Conservation (phyloP, 2,113 vertebrate genomes). For the Vanacampus margaritifer region DNA sequence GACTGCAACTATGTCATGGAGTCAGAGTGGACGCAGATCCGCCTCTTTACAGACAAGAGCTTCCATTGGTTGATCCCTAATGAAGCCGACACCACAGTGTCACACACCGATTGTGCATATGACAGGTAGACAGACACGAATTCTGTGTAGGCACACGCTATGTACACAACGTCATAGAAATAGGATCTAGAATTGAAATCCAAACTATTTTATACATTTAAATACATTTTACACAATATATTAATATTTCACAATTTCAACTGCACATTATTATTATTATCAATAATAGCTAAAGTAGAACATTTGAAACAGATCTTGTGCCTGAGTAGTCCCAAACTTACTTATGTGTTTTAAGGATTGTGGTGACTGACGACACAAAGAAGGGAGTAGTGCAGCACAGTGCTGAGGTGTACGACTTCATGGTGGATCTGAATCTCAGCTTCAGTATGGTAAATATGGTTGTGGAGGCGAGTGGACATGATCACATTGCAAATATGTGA, state of each 20-base stretch:
- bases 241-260: too few species aligned
- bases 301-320: not conserved
- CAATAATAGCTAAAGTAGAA: not conserved
- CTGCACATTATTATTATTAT: too few species aligned
- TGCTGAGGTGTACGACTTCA: constrained; percentile 76
- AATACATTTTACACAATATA: too few species aligned
- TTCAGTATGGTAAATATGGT: constrained; percentile 69
- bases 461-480: not conserved
- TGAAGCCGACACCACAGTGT: constrained; percentile 79
- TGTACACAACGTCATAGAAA: not conserved
- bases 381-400: constrained; percentile 69
- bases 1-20: constrained; percentile 78
- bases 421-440: constrained; percentile 69
- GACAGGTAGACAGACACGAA: constrained; percentile 72
- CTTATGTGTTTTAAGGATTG: constrained; percentile 73
- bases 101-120: constrained; percentile 79
- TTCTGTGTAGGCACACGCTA: too few species aligned
- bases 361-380: constrained; percentile 75
- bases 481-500: not conserved
- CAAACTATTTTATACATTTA: too few species aligned
- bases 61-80: constrained; percentile 86
- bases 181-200: not conserved
- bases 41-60: constrained; percentile 77
- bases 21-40: constrained; percentile 75
- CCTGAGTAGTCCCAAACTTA: not conserved